Base-by-base conservation (phyloP, 1,140 invertebrate species). In the Cyphomyrmex costatus region DNA sequence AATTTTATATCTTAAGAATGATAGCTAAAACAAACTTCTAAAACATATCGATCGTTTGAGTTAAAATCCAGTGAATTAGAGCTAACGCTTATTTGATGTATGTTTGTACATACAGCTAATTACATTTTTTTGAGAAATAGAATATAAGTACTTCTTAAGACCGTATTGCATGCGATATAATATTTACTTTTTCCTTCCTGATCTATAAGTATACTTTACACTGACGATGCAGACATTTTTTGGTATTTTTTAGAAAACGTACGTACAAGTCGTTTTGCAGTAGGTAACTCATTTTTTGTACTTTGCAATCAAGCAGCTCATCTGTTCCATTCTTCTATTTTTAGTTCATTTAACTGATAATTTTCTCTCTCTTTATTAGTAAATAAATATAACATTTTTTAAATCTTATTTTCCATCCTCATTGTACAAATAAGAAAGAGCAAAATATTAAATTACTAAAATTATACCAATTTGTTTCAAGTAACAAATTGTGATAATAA, bases 271-370 rank as follows among this genome's bases (percentile, higher is more conserved):
- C 1, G 49, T 58, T 80, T 80, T 56, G 21, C 12, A 36, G 21
- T 24, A 16, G 10, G 16, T 53, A 46, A 73, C 19, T 12, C 21
- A 82, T 30, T 82, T 82, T 82, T 82, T 73, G 24, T 65, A 27
- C 60, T 78, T 36, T 65, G 61, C 24, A 82, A 71, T 82, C 66
- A 82, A 82, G 66, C 51, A 27, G 19, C 33, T 82, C 19, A 46
- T 71, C 51, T 27, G n/a, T 68, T 53, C 19, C 3, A 8, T 36
- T 65, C 30, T 66, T 42, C 21, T 56, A 71, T 71, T 60, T 82
- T 73, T 58, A 73, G 3, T 49, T 78, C 30, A 46, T 19, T 82
- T 71, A 30, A 58, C 36, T 71, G 24, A 49, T 49, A 19, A 49
- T 21, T 61, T 63, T n/a, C 24, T 19, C 14, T 30, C 27, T 46